phyloP scores from a whole-genome alignment of 2,797 vertebrate genomes.

The Acanthurus lineatus region DNA sequence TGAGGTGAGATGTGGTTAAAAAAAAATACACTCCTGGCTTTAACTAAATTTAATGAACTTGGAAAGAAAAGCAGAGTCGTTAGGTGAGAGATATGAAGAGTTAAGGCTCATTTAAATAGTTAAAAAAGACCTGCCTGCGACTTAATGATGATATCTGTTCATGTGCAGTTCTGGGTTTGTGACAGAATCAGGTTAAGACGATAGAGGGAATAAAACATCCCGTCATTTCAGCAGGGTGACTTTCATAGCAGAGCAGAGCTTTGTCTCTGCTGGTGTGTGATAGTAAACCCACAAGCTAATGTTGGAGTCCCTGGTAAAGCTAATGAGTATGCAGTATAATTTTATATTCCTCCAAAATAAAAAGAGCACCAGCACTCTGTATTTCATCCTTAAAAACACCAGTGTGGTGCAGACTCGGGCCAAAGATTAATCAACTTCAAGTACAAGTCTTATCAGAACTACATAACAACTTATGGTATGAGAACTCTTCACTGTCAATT shows the following conservation, averaged over 20 bases:
- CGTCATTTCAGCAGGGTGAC: conserved; percentile 67
- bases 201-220: conserved; percentile 70
- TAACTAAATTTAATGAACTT: conserved; percentile 39
- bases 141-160: conserved; percentile 61
- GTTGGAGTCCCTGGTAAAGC: conserved; percentile 32
- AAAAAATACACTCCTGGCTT: conserved; percentile 9
- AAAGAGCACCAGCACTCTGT: conserved; percentile 11
- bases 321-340: conserved; percentile 51
- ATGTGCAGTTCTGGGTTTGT: conserved; percentile 55
- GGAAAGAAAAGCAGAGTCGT: conserved; percentile 49
- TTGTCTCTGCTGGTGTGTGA: conserved; percentile 54
- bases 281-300: conserved; percentile 61
- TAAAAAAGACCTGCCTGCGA: conserved; percentile 53
- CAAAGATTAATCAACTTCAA: conserved; percentile 58
- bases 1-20: conserved; percentile 36
- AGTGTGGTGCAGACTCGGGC: neutral
- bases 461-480: conserved; percentile 43
- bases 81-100: conserved; percentile 42
- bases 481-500: conserved; percentile 69
- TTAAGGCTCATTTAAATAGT: conserved; percentile 57
- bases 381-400: conserved; percentile 26
- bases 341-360: conserved; percentile 9
- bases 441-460: conserved; percentile 46
- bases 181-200: conserved; percentile 82
- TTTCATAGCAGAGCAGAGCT: conserved; percentile 56